Evolutionary conservation across 2,113 vertebrate species (phyloP), one percentile per base, ranked within the genome.

Genomic region (Phaethornis superciliosus): DNA sequence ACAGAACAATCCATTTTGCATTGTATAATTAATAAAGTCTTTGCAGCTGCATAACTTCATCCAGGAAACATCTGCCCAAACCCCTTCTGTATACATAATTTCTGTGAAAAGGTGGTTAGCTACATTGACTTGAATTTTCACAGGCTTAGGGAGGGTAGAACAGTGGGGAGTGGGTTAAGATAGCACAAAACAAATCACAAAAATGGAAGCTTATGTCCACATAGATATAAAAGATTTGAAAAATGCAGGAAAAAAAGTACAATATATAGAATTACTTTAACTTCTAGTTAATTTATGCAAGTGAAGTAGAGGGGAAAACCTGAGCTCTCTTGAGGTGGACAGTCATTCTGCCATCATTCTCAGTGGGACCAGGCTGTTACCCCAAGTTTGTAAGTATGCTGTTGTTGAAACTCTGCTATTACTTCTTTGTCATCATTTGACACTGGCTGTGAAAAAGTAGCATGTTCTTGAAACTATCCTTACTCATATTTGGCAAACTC

Each of bases 21-120:
- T 96, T 97, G 97, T 97, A 86, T 97, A 97, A 98, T 98, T 98
- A 98, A 97, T 97, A 98, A 97, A 96, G 88, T 96, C 92, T 95
- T 97, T 97, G 95, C 97, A 98, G 97, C 96, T 97, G 96, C 94
- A 67, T 96, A 97, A 94, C 94, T 97, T 95, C 60, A 88, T 92
- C 79, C 81, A 90, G 84, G 97, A 98, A 98, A 97, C 97, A 97
- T 97, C 97, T 98, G 97, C 96, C 96, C 14, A 64, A 69, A 77
- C 62, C 97, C 93, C 92, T 92, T 87, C 80, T 81, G 88, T 97
- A 96, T 92, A 85, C 20, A 91, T 85, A 67, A 96, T 96, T 95
- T 92, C 90, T 96, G 69, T 87, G 68, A 95, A 94, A 96, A 96
- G 87, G 62, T 12, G 6, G 22, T 89, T 84, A 82, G 58, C 68